phyloP scores from a whole-genome alignment of 2,888 invertebrate genomes.

The Gymnosoma rotundatum region DNA sequence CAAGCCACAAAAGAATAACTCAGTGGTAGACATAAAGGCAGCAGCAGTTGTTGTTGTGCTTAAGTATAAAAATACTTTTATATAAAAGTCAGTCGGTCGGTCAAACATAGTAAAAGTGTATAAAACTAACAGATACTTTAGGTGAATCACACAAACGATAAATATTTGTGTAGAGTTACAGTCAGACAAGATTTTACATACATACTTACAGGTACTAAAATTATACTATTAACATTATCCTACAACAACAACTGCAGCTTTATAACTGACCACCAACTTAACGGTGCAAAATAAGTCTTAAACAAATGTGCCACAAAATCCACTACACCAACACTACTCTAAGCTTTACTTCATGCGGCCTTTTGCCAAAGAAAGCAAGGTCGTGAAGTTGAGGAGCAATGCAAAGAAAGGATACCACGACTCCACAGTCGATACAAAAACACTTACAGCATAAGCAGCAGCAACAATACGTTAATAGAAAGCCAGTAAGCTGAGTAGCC shows the following conservation, averaged over 20 bases:
- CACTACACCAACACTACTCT: conserved; percentile 13
- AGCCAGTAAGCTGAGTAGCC: not conserved
- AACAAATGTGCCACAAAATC: conserved; percentile 55
- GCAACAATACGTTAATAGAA: too few relatives aligned
- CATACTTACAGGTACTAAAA: conserved; percentile 56
- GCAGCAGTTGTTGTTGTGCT: conserved; percentile 43
- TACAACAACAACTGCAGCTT: conserved; percentile 36
- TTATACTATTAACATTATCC: conserved; percentile 26
- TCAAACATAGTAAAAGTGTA: conserved; percentile 49
- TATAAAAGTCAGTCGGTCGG: conserved; percentile 13
- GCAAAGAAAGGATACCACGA: conserved; percentile 52
- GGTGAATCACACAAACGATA: conserved; percentile 56
- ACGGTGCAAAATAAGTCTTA: conserved; percentile 51
- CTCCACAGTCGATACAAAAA: conserved; percentile 1
- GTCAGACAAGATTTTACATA: conserved; percentile 14
- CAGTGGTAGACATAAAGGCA: conserved; percentile 63
- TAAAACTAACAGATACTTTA: conserved; percentile 55
- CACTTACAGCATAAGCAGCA: not conserved
- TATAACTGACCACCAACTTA: conserved; percentile 58
- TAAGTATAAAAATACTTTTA: conserved; percentile 13
- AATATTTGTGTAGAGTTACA: conserved; percentile 41
- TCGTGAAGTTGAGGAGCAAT: conserved; percentile 74
- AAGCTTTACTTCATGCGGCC: conserved; percentile 10
- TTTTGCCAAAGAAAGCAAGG: conserved; percentile 71
- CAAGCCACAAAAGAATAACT: conserved; percentile 67